phyloP scores from a whole-genome alignment of 2,888 invertebrate species.

The Portevinia maculata region DNA sequence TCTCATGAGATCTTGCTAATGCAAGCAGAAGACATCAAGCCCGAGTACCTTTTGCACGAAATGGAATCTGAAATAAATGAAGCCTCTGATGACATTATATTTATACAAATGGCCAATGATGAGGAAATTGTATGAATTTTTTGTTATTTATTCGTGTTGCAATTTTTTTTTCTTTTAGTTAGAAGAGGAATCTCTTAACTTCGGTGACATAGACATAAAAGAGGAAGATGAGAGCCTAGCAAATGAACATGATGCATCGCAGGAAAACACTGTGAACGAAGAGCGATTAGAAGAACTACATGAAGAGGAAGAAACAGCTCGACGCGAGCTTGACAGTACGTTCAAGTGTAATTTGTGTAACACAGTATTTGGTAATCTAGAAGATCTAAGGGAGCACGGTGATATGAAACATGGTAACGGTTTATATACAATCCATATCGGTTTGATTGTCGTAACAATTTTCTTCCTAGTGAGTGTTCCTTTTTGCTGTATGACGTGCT shows the following conservation, averaged over 20 bases:
- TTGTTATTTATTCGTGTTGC: not conserved
- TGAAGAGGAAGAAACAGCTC: not conserved
- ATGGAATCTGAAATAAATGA: conserved; percentile 18
- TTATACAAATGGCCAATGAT: conserved; percentile 26
- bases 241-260: conserved; percentile 13
- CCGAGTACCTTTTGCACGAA: conserved; percentile 40
- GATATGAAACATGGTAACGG: conserved; percentile 65
- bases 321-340: not conserved
- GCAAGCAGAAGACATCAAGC: conserved; percentile 30
- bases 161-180: conserved; percentile 19
- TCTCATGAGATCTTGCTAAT: conserved; percentile 54
- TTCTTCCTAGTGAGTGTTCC: conserved; percentile 8
- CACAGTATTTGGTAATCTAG: conserved; percentile 37
- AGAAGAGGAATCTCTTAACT: conserved; percentile 33
- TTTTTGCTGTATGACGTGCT: conserved; percentile 42
- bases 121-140: conserved; percentile 37
- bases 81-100: conserved; percentile 29
- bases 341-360: conserved; percentile 72
- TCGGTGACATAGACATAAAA: not conserved
- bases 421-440: not conserved
- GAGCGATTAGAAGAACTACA: conserved; percentile 6
- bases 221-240: conserved; percentile 6
- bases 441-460: not conserved
- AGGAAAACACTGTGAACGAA: conserved; percentile 23
- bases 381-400: conserved; percentile 68